Conservation (phyloP, 2,113 vertebrate genomes). For the Osmerus eperlanus region DNA sequence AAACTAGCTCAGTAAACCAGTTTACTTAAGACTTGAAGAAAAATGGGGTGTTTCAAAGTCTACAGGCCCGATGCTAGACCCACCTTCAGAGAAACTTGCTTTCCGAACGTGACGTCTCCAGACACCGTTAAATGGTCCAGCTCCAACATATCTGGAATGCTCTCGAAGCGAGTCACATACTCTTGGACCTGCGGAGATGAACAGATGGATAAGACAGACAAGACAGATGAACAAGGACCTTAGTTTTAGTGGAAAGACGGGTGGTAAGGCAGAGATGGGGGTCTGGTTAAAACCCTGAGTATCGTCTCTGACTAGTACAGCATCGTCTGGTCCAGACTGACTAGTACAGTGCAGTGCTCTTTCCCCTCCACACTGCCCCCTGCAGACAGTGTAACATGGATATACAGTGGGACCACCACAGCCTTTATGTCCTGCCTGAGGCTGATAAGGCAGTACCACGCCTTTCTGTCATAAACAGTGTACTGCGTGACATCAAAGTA, state of each 20-base stretch:
- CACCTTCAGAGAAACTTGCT: slow-evolving; percentile 95
- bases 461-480: background rate
- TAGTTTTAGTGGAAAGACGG: background rate
- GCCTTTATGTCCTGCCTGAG: background rate
- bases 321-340: no score
- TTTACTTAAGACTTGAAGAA: no score
- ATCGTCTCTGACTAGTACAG: no score
- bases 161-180: slow-evolving; percentile 92
- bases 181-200: slow-evolving; percentile 85
- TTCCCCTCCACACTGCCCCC: no score
- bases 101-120: slow-evolving; percentile 97
- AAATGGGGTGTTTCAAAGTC: no score
- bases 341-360: no score
- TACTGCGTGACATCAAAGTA: background rate
- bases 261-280: no score
- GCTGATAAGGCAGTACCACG: background rate
- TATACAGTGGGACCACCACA: no score
- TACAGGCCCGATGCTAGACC: background rate
- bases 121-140: slow-evolving; percentile 97
- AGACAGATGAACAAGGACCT: background rate
- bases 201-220: background rate
- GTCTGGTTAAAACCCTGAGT: no score
- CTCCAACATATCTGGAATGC: slow-evolving; percentile 98
- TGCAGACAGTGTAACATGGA: no score
- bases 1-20: background rate